Percentiles rank a stretch among this genome's conserved stretches.
Evolutionary conservation across 2,888 invertebrate species (phyloP).

Genomic region (Drosophila siamana): DNA sequence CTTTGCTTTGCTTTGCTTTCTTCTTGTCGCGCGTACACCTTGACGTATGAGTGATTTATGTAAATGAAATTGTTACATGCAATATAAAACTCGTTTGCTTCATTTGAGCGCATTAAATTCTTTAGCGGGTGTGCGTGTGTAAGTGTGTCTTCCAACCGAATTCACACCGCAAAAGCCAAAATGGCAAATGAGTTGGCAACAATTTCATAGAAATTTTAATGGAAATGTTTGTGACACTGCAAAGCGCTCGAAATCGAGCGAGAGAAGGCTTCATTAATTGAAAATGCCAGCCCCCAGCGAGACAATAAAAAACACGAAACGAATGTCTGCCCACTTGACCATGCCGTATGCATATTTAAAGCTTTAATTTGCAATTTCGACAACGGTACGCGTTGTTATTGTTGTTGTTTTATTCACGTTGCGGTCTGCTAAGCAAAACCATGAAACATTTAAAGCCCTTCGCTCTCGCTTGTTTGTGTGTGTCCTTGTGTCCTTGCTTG

Average conservation of each 20-base stretch:
- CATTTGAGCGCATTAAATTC: slow-evolving; percentile 33
- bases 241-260: slow-evolving; percentile 24
- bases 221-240: slow-evolving; percentile 29
- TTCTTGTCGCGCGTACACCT: slow-evolving; percentile 43
- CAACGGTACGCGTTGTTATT: not conserved
- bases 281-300: slow-evolving; percentile 29
- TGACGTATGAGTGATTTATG: slow-evolving; percentile 75
- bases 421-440: slow-evolving; percentile 35
- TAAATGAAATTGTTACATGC: slow-evolving; percentile 64
- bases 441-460: slow-evolving; percentile 63
- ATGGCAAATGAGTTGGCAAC: slow-evolving; percentile 50
- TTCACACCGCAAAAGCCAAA: slow-evolving; percentile 33
- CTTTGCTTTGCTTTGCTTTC: slow-evolving; percentile 3
- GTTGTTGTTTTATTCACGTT: slow-evolving; percentile 7
- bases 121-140: not conserved
- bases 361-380: slow-evolving; percentile 58
- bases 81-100: slow-evolving; percentile 37
- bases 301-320: not conserved
- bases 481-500: slow-evolving; percentile 42
- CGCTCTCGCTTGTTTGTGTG: slow-evolving; percentile 2
- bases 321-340: slow-evolving; percentile 39
- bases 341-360: slow-evolving; percentile 55
- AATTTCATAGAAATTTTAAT: slow-evolving; percentile 33
- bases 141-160: slow-evolving; percentile 19
- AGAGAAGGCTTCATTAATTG: slow-evolving; percentile 47